Evolutionary conservation across 2,113 vertebrate genomes (phyloP).

Genomic region (Caranx melampygus): DNA sequence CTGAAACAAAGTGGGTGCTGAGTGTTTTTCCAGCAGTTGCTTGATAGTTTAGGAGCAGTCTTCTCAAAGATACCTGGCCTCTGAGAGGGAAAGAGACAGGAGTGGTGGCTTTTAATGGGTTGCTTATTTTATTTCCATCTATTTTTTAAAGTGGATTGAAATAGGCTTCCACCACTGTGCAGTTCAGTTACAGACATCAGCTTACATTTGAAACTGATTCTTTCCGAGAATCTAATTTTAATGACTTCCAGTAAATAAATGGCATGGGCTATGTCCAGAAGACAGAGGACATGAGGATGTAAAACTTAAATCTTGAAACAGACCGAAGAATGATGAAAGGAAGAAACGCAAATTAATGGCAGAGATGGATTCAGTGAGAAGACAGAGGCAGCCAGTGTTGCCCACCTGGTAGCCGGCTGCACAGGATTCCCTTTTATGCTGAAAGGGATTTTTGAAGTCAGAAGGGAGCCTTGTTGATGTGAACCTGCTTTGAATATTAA

Average conservation of each 20-base stretch:
- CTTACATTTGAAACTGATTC: neutral
- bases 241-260: slow-evolving; percentile 6
- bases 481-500: slow-evolving; percentile 75
- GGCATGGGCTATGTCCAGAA: neutral
- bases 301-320: slow-evolving; percentile 5
- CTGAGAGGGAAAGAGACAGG: slow-evolving; percentile 3
- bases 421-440: slow-evolving; percentile 65
- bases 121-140: slow-evolving; percentile 42
- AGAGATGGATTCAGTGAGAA: slow-evolving; percentile 9
- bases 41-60: slow-evolving; percentile 22
- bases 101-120: neutral
- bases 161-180: neutral
- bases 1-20: slow-evolving; percentile 37
- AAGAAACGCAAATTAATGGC: slow-evolving; percentile 23
- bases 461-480: slow-evolving; percentile 67
- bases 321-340: slow-evolving; percentile 5
- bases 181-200: slow-evolving; percentile 3
- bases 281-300: neutral
- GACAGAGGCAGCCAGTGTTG: slow-evolving; percentile 22
- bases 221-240: neutral
- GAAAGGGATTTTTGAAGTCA: slow-evolving; percentile 70
- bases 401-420: slow-evolving; percentile 45
- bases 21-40: slow-evolving; percentile 47
- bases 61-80: slow-evolving; percentile 19
- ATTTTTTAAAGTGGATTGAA: slow-evolving; percentile 17